Conservation (phyloP, 2,113 vertebrate species). For the Cephalopholis sonnerati region DNA sequence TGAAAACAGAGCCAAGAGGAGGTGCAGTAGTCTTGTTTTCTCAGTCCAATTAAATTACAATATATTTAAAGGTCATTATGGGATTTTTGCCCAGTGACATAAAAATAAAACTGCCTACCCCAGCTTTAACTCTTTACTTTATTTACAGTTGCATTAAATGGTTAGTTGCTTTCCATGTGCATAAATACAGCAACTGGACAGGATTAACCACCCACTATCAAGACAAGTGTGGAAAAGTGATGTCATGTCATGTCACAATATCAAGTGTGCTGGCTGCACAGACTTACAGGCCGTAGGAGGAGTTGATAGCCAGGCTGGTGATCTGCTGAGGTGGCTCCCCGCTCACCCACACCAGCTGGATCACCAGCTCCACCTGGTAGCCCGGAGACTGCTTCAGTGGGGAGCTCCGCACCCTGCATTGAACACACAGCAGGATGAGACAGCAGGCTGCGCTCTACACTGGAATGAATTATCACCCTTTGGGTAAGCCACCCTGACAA, state of each 20-base stretch:
- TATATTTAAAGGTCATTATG: no score
- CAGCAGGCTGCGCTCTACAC: slow-evolving; percentile 27
- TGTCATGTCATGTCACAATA: slow-evolving; percentile 5
- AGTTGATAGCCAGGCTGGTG: slow-evolving; percentile 95
- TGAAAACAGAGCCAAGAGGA: no score
- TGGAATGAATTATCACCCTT: slow-evolving; percentile 40
- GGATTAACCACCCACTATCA: not conserved
- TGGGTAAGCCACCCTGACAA: slow-evolving; percentile 18
- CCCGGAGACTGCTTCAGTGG: slow-evolving; percentile 96
- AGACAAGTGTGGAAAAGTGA: not conserved
- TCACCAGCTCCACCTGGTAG: slow-evolving; percentile 95
- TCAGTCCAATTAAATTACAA: no score
- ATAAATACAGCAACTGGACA: not conserved
- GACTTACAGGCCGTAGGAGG: slow-evolving; percentile 96
- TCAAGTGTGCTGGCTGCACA: not conserved
- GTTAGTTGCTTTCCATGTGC: not conserved
- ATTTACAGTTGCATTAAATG: slow-evolving; percentile 17
- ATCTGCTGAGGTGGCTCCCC: slow-evolving; percentile 99
- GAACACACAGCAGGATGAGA: slow-evolving; percentile 58
- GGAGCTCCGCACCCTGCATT: slow-evolving; percentile 92
- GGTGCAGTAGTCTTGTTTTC: no score
- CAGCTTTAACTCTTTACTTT: not conserved
- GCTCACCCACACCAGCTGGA: slow-evolving; percentile 97
- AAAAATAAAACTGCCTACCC: no score
- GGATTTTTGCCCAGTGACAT: no score